A percentile compares a stretch with the other conserved stretches of the same genome.
Conservation (phyloP, 2,888 invertebrate species). For the Chirona hameri region DNA sequence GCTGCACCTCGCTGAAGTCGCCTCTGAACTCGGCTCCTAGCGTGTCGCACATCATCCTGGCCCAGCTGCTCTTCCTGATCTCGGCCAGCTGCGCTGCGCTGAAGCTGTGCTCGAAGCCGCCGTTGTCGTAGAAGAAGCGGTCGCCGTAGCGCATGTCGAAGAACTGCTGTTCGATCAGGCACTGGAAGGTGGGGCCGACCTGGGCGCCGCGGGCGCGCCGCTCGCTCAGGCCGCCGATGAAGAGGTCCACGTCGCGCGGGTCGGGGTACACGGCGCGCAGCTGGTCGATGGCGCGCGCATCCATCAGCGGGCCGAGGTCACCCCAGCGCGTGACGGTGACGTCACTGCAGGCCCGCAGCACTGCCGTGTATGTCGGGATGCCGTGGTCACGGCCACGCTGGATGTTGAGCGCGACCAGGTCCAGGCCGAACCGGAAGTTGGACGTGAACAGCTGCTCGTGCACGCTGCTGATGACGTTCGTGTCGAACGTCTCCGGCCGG, state of each 20-base stretch:
- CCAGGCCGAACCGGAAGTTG: conserved; percentile 35
- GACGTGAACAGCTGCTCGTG: conserved; percentile 3
- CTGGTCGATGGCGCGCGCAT: no score
- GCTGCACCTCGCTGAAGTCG: not conserved
- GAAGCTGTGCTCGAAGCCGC: not conserved
- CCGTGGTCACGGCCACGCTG: conserved; percentile 37
- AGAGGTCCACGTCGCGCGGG: not conserved
- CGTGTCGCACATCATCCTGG: not conserved
- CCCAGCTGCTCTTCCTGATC: not conserved
- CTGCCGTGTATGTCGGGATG: conserved; percentile 32
- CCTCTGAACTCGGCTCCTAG: not conserved
- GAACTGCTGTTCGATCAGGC: not conserved
- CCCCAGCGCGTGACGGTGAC: no score
- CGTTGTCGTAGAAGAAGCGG: not conserved
- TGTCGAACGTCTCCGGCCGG: not conserved
- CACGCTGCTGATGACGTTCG: not conserved
- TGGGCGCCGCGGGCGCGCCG: not conserved
- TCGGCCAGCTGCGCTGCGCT: not conserved
- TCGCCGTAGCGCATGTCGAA: not conserved
- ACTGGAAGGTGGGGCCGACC: conserved; percentile 2
- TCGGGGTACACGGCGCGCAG: no score
- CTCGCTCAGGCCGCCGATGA: not conserved
- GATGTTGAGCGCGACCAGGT: conserved; percentile 38
- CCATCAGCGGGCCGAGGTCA: no score
- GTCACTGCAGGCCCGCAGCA: no score